Percentiles rank a stretch among this genome's conserved stretches.
Conservation (phyloP, 1,140 invertebrate species). For the Drosophila sulfurigaster region DNA sequence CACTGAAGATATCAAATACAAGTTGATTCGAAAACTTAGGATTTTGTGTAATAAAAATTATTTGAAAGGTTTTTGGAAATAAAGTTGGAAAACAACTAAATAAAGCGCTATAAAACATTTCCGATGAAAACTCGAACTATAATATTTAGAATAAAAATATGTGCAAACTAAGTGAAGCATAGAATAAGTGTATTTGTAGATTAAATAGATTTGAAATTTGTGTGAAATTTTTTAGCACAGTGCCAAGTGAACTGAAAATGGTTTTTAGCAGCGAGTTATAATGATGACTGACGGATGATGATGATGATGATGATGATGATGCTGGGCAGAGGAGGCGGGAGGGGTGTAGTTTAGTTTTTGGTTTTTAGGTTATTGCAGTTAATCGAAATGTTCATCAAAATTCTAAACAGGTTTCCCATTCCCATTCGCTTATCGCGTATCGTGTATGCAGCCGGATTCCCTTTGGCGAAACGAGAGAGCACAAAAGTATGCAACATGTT, state of each 20-base stretch:
- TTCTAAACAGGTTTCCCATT: constrained; percentile 57
- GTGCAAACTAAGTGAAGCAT: too few species aligned
- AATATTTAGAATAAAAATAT: too few species aligned
- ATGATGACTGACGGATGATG: not conserved
- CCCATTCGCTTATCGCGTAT: too few species aligned
- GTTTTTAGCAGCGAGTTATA: not conserved
- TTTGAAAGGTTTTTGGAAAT: too few species aligned
- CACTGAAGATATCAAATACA: too few species aligned
- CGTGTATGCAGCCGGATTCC: constrained; percentile 49
- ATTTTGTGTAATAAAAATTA: too few species aligned
- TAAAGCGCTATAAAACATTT: too few species aligned
- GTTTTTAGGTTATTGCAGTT: constrained; percentile 28
- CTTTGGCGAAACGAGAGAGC: constrained; percentile 39
- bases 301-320: not conserved
- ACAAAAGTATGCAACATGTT: constrained; percentile 77
- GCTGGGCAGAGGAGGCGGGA: not conserved
- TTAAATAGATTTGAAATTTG: not conserved
- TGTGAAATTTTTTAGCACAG: too few species aligned
- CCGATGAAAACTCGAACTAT: too few species aligned
- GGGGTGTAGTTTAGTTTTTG: not conserved
- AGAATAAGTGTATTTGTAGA: too few species aligned
- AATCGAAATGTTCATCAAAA: constrained; percentile 61
- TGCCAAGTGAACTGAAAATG: not conserved
- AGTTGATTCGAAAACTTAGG: too few species aligned
- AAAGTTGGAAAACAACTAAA: too few species aligned